Evolutionary conservation across 1,140 invertebrate genomes (phyloP).

Genomic region (Pemphigus obesinymphae): DNA sequence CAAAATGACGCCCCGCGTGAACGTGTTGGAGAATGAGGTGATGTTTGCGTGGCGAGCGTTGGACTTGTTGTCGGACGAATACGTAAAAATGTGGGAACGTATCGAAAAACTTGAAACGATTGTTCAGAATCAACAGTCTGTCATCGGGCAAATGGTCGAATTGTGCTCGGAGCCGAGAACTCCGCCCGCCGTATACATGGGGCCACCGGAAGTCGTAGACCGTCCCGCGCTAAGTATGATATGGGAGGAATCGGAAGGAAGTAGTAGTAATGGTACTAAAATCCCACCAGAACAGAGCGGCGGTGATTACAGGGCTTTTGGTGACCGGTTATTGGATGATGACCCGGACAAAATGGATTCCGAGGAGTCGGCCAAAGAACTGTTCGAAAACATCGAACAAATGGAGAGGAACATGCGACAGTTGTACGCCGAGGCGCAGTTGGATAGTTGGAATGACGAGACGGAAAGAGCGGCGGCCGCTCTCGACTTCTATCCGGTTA

Average conservation of each 20-base stretch:
- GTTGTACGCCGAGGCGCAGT: slow-evolving; percentile 61
- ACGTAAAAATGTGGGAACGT: slow-evolving; percentile 89
- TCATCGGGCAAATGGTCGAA: slow-evolving; percentile 82
- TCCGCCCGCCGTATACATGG: slow-evolving; percentile 48
- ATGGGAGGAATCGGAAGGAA: slow-evolving; percentile 63
- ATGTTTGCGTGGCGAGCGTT: slow-evolving; percentile 78
- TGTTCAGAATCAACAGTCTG: slow-evolving; percentile 81
- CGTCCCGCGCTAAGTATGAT: slow-evolving; percentile 67
- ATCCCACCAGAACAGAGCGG: not conserved
- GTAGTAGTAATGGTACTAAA: slow-evolving; percentile 51
- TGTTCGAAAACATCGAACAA: slow-evolving; percentile 26
- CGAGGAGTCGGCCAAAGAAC: slow-evolving; percentile 13
- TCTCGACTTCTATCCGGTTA: slow-evolving; percentile 3
- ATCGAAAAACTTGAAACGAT: slow-evolving; percentile 86
- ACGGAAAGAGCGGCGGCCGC: slow-evolving; percentile 52
- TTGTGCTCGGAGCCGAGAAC: slow-evolving; percentile 56
- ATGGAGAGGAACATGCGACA: slow-evolving; percentile 60
- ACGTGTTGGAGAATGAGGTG: slow-evolving; percentile 9
- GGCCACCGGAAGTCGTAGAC: slow-evolving; percentile 54
- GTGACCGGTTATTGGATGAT: not conserved
- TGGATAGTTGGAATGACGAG: slow-evolving; percentile 61
- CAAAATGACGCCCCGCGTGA: not conserved
- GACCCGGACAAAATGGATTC: slow-evolving; percentile 11
- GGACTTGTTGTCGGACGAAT: slow-evolving; percentile 84
- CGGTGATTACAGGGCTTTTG: not conserved